Base-by-base conservation (phyloP, 2,888 invertebrate species). In the Chalcosyrphus nemorum region DNA sequence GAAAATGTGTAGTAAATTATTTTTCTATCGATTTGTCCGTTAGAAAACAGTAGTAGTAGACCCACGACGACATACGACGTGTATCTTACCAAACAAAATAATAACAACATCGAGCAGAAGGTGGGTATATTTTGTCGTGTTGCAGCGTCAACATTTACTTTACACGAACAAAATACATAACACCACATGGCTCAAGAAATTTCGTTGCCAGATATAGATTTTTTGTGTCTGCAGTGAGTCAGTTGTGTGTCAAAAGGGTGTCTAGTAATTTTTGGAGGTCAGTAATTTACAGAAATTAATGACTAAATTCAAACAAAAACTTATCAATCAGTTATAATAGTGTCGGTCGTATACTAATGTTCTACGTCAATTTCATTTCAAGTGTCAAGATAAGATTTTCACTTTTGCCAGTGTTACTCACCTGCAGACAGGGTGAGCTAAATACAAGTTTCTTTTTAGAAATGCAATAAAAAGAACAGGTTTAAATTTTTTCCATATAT, bases 21-120 rank as follows among this genome's bases (percentile, higher is more conserved):
- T 54, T 24, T 76, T 50, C 21, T 66, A 76, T 76, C 59, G 66
- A 76, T 68, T 76, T 59, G 52, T 66, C 21, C 50, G 59, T 76
- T 59, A 68, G 50, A 15, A 1, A 15, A n/a, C n/a, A n/a, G n/a
- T n/a, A 66, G 7, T 15, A 66, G 7, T 27, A 54, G 38, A 66
- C 29, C n/a, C n/a, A 54, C 52, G 21, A 15, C 32, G 27, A 13
- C 21, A 24, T 19, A 6, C 19, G 32, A 32, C 29, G 17, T 50
- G 29, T n/a, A 21, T 15, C 27, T 11, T n/a, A 11, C 13, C 15
- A 43, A 17, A 1, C 47, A 24, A 38, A 35, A 32, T 38, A 50
- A 24, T 41, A 13, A 29, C n/a, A 27, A 21, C 6, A 35, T 0
- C 17, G 15, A 17, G 43, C n/a, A 35, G n/a, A 35, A 47, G 11